Evolutionary conservation across 2,113 vertebrate species (phyloP), one percentile per base, ranked within the genome.

Genomic region (Oncorhynchus keta): DNA sequence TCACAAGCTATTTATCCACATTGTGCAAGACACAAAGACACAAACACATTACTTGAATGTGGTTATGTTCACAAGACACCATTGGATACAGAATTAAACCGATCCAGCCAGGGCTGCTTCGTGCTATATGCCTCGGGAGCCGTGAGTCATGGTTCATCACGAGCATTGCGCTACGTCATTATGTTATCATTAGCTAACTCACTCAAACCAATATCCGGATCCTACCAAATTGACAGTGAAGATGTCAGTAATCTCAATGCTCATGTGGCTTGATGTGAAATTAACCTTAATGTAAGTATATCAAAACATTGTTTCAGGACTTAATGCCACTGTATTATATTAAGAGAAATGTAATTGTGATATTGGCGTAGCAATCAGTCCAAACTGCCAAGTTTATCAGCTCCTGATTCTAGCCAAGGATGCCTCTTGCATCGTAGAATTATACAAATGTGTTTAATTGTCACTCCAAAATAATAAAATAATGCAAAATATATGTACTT

Each of bases 211-310:
- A 83, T 83, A 81, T 87, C 80, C 85, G 72, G 81, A 72, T 85
- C 86, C 68, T 82, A 59, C 71, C 79, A 86, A 90, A 91, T 86
- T 80, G 70, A 77, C 79, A 32, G 75, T 76, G 79, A 85, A 84
- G 77, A 73, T 79, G 87, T 91, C 88, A 85, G 87, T 92, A 91
- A 87, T 83, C 68, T 76, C 85, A 85, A 86, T 69, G 80, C 83
- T 83, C 28, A 85, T 89, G 81, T 88, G 82, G 86, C 80, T 78
- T 89, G 78, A 87, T 89, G 85, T 79, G 55, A 90, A 91, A 92
- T 91, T 77, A 87, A 82, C 91, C 89, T 88, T 85, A 79, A 85
- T 87, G 87, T 89, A 55, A 81, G 86, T 82, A 89, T 84, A 81
- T 79, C 81, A 82, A 81, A 76, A 85, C 79, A 82, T 87, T 88